phyloP scores from a whole-genome alignment of 2,888 invertebrate species.

The Diabrotica balteata region DNA sequence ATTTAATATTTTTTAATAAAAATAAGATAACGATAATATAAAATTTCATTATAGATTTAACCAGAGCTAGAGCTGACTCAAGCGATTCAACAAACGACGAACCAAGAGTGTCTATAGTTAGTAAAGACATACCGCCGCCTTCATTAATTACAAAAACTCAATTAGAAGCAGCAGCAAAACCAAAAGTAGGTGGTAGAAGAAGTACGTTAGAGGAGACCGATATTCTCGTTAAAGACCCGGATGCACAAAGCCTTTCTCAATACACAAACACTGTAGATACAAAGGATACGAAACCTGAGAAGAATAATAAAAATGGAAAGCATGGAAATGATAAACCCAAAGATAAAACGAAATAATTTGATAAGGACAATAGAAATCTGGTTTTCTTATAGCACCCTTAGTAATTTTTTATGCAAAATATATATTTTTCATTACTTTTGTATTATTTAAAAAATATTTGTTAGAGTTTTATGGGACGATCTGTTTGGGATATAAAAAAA shows the following conservation, averaged over 20 bases:
- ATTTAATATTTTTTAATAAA: too few relatives aligned
- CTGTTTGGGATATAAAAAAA: too few relatives aligned
- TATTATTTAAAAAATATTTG: too few relatives aligned
- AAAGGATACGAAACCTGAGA: neutral
- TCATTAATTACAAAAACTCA: constrained; percentile 33
- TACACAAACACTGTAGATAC: neutral
- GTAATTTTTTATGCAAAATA: too few relatives aligned
- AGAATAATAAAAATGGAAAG: neutral
- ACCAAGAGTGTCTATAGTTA: constrained; percentile 27
- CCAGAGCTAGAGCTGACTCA: constrained; percentile 25
- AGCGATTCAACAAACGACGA: constrained; percentile 19
- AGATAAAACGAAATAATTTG: too few relatives aligned
- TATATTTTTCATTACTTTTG: too few relatives aligned
- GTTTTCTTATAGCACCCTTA: too few relatives aligned
- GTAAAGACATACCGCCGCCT: constrained; percentile 32
- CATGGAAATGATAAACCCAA: too few relatives aligned
- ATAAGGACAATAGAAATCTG: too few relatives aligned
- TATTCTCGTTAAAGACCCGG: constrained; percentile 11
- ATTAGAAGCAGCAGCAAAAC: constrained; percentile 27
- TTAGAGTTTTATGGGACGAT: too few relatives aligned
- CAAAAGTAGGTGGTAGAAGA: constrained; percentile 20
- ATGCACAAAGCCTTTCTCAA: neutral
- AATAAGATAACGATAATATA: too few relatives aligned
- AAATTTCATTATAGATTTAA: constrained; percentile 8
- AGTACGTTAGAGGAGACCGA: constrained; percentile 28